Evolutionary conservation across 2,113 vertebrate genomes (phyloP), one percentile per base, ranked within the genome.

Genomic region (Emberiza fucata): DNA sequence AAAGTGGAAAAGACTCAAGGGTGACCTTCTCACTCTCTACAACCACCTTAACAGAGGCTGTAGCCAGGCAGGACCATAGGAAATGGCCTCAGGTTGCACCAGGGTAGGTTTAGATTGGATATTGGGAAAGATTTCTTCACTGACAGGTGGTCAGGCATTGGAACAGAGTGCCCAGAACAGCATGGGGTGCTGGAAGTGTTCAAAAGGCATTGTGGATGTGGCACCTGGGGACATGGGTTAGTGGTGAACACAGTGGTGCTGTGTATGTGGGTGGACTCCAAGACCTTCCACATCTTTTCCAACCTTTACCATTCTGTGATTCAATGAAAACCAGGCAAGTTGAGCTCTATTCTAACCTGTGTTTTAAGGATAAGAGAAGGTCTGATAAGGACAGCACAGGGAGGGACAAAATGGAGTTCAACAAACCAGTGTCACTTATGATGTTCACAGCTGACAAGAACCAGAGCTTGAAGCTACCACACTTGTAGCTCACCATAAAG

Each of bases 371-470:
- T 95, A 96, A 96, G 92, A 87, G 77, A 80, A 84, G 81, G 79
- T 77, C 77, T 96, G 97, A 97, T 94, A 96, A 96, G 86, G 51
- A 95, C 92, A 95, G 69, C 29, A 31, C 5, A 2, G 50, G 48
- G 77, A 95, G 76, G 69, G 42, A 47, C 42, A 73, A 70, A 42
- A 73, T 6, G 45, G 51, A 88, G 82, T 94, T 94, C 86, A 97
- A 97, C 89, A 97, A 95, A 96, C 76, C 77, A 78, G 53, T 37
- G 54, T 50, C 73, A 45, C 59, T 71, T 59, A 18, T 31, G 37
- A 54, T 87, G 56, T 79, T 94, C 94, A 79, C 92, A 86, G 92
- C 84, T 97, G 97, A 97, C 91, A 94, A 97, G 95, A 97, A 97
- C 82, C 96, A 97, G 96, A 92, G 80, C 95, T 91, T 47, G 75